phyloP scores from a whole-genome alignment of 2,113 vertebrate genomes.

The Trematocara unimaculatum region DNA sequence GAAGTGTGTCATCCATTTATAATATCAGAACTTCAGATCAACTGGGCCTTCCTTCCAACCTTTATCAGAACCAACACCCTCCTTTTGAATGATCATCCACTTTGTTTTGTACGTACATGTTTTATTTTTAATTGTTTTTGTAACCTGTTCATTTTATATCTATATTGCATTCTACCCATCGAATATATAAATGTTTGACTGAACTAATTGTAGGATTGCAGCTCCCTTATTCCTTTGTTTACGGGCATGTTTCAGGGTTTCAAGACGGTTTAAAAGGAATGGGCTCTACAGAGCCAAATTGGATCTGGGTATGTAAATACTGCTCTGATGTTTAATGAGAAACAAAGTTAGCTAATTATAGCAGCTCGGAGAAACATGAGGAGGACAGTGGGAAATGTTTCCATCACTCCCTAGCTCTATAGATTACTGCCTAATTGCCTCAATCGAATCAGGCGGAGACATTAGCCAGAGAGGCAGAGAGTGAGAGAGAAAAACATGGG shows the following conservation, averaged over 20 bases:
- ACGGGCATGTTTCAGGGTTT: constrained; percentile 55
- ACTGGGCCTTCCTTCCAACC: not conserved
- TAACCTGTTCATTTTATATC: not conserved
- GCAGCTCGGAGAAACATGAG: constrained; percentile 75
- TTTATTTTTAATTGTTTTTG: not conserved
- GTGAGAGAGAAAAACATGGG: constrained; percentile 66
- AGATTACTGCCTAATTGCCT: constrained; percentile 73
- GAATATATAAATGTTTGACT: constrained; percentile 46
- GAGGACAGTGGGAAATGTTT: constrained; percentile 74
- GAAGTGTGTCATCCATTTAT: constrained; percentile 47
- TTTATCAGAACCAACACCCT: constrained; percentile 1
- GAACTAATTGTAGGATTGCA: constrained; percentile 42
- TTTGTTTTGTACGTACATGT: not conserved
- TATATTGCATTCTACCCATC: not conserved
- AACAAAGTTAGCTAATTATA: constrained; percentile 81
- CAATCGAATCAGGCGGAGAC: constrained; percentile 75
- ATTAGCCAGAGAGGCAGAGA: constrained; percentile 69
- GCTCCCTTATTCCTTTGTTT: constrained; percentile 52
- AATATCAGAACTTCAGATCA: constrained; percentile 33
- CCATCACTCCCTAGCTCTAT: constrained; percentile 71
- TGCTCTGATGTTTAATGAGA: constrained; percentile 75
- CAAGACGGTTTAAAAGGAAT: constrained; percentile 63
- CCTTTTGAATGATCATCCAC: not conserved
- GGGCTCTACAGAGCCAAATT: constrained; percentile 65
- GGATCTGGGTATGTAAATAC: constrained; percentile 78